Evolutionary conservation across 2,888 invertebrate species (phyloP), one percentile per base, ranked within the genome.

Genomic region (Mechanitis mazaeus): DNA sequence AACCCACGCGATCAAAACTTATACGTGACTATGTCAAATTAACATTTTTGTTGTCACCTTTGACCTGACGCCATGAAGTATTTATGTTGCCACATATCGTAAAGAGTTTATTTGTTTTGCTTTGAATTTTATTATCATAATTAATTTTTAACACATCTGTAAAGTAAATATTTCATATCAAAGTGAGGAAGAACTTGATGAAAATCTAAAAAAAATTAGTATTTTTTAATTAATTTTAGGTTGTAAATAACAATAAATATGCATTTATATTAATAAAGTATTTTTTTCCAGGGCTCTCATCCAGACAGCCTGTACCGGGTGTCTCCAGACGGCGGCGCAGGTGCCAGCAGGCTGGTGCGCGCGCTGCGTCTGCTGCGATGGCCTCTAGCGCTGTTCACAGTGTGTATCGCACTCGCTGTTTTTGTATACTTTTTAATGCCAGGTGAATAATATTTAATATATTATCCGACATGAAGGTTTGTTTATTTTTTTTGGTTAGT

Each of bases 361-460:
- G 74, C 77, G 12, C 75, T 90, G 65, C 84, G 88, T 45, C 64
- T 90, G 60, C 74, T 91, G 61, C 80, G 91, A 59, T 91, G 91
- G 91, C 88, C 91, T 0, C 73, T 84, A 1, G 87, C 91, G 0
- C 83, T 91, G 11, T 63, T 90, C 57, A 75, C 83, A 3, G 80
- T 91, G 50, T 89, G 91, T 75, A 71, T 90, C 35, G 85, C 88
- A 2, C 80, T 91, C 0, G 91, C 88, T 0, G 76, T 84, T 31
- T 87, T 91, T 71, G 87, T 91, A 33, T 91, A 91, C 79, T 91
- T 90, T 74, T 79, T 91, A 7, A 86, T 91, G 86, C 90, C 90
- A 70, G 85, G 91, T 91, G 69, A 80, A 79, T 74, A 20, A 61
- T 45, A 58, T 28, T 3, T 54, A 46, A 20, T 20, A 20, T 20